phyloP scores from a whole-genome alignment of 2,797 vertebrate genomes.

The Micropoecilia bifurca region DNA sequence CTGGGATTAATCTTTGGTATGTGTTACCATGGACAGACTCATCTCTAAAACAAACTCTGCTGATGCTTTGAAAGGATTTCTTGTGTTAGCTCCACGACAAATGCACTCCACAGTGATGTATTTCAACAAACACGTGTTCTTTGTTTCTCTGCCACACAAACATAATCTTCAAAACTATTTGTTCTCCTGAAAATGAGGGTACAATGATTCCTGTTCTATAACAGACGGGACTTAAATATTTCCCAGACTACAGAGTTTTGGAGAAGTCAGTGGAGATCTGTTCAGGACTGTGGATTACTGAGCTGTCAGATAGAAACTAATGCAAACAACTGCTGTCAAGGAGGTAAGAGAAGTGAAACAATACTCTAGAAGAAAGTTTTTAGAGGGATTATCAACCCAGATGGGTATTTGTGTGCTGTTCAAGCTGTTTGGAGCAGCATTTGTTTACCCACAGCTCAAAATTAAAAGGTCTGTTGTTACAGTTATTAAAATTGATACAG shows the following conservation, averaged over 20 bases:
- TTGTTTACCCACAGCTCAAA: neutral
- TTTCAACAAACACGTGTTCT: conserved; percentile 23
- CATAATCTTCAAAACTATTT: conserved; percentile 25
- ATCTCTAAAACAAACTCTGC: conserved; percentile 14
- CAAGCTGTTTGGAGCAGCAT: conserved; percentile 4
- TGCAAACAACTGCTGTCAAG: conserved; percentile 16
- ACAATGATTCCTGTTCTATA: conserved; percentile 16
- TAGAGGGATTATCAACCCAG: neutral
- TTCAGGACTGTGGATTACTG: conserved; percentile 6
- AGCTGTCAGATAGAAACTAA: conserved; percentile 2
- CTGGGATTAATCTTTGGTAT: conserved; percentile 33
- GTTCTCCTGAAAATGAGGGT: conserved; percentile 20
- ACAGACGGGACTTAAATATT: conserved; percentile 16
- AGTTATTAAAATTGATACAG: neutral
- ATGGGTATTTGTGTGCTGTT: conserved; percentile 1
- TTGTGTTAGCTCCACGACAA: conserved; percentile 43
- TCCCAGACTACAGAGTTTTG: conserved; percentile 18
- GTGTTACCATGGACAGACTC: conserved; percentile 27
- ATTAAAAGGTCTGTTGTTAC: neutral
- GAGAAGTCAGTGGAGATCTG: conserved; percentile 5
- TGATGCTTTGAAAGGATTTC: conserved; percentile 39
- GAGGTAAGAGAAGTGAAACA: conserved; percentile 67
- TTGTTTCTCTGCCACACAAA: conserved; percentile 36
- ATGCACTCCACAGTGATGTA: conserved; percentile 41
- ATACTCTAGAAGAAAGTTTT: conserved; percentile 89